A percentile compares a stretch with the other conserved stretches of the same genome.
phyloP scores from a whole-genome alignment of 2,113 vertebrate genomes.

The Nanorana parkeri region DNA sequence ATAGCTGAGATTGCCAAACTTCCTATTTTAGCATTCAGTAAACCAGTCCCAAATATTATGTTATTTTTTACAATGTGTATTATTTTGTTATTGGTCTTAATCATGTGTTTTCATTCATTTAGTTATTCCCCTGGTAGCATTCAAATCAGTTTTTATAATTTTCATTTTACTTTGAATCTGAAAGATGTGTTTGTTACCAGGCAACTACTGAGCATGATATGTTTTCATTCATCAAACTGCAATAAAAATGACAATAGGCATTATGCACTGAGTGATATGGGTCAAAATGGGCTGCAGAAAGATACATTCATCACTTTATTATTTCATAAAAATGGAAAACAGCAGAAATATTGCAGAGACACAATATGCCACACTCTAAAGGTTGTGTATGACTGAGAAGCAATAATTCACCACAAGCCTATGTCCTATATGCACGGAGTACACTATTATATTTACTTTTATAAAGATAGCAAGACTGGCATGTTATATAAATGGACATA shows the following conservation, averaged over 20 bases:
- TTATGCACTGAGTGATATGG: constrained; percentile 20
- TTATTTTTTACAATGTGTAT: constrained; percentile 4
- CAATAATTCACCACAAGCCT: no score
- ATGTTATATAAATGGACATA: no score
- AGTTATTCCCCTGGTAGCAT: background rate
- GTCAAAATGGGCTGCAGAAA: constrained; percentile 5
- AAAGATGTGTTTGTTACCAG: constrained; percentile 52
- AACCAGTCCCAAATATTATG: no score
- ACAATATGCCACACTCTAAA: background rate
- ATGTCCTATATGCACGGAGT: no score
- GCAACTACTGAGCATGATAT: constrained; percentile 41
- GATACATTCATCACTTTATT: constrained; percentile 37
- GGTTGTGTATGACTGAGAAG: no score
- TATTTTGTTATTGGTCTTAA: constrained; percentile 21
- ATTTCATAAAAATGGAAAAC: constrained; percentile 31
- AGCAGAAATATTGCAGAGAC: constrained; percentile 9
- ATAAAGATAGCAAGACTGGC: no score
- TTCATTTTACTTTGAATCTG: constrained; percentile 25
- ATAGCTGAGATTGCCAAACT: no score
- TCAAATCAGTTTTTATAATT: constrained; percentile 16
- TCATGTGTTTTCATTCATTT: background rate
- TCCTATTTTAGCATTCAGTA: no score
- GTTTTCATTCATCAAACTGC: constrained; percentile 33
- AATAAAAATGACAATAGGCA: constrained; percentile 35
- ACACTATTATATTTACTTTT: no score